A percentile compares a stretch with the other conserved stretches of the same genome.
phyloP scores from a whole-genome alignment of 2,797 vertebrate species.

The Paramormyrops hopkinsi region DNA sequence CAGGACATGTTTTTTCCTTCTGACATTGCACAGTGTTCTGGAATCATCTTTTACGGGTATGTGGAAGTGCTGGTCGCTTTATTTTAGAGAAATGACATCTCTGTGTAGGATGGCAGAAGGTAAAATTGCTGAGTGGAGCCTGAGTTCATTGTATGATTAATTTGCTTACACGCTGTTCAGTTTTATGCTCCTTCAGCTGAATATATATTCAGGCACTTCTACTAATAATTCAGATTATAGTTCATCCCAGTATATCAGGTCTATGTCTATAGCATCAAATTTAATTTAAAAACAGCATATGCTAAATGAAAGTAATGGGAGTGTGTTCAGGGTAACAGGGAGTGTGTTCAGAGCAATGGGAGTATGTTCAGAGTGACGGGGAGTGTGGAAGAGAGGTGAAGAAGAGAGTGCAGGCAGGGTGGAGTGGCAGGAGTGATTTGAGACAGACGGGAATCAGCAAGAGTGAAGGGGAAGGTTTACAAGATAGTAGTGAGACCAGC shows the following conservation, averaged over 20 bases:
- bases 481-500: not conserved
- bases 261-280: not conserved
- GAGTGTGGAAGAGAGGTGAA: not conserved
- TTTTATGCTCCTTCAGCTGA: not conserved
- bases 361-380: not conserved
- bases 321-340: not conserved
- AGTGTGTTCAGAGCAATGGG: not conserved
- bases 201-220: not conserved
- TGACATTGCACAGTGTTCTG: not conserved
- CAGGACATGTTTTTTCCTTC: not conserved
- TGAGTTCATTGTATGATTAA: not conserved
- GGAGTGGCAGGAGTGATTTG: too few species aligned
- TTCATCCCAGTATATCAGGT: not conserved
- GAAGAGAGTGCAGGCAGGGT: not conserved
- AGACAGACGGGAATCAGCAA: too few species aligned
- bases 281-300: not conserved
- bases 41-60: not conserved
- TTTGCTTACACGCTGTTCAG: not conserved
- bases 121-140: not conserved
- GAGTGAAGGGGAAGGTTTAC: too few species aligned
- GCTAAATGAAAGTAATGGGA: not conserved
- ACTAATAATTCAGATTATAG: not conserved
- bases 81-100: not conserved
- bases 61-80: not conserved
- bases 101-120: not conserved